Percentiles rank a stretch among this genome's conserved stretches.
Evolutionary conservation across 1,140 invertebrate species (phyloP).

Genomic region (Orchestia grillus): DNA sequence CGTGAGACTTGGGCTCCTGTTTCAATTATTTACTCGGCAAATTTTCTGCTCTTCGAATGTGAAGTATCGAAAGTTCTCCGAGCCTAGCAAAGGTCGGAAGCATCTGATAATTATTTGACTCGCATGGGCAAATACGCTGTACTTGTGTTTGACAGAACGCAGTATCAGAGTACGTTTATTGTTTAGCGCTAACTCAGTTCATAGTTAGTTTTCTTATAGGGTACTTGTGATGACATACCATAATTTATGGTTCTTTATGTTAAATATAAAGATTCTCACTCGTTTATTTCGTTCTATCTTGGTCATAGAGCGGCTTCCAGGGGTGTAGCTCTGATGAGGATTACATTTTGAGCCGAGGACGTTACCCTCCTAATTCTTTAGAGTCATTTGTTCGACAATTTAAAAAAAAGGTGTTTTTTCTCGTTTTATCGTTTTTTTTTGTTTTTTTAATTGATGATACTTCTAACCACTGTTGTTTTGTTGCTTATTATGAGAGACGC

Average conservation of each 20-base stretch:
- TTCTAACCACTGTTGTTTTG: not conserved
- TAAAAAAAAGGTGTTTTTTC: not conserved
- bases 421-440: not conserved
- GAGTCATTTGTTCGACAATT: not conserved
- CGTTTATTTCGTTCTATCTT: not conserved
- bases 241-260: not conserved
- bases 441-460: not conserved
- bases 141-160: not conserved
- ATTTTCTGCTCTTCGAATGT: not conserved
- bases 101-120: not conserved
- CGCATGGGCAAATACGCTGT: not conserved
- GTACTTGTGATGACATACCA: not conserved
- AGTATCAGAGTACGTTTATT: not conserved
- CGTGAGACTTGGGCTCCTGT: no score
- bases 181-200: not conserved
- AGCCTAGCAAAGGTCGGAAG: not conserved
- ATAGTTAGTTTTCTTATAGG: not conserved
- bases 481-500: not conserved
- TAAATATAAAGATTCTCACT: not conserved
- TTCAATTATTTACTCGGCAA: not conserved
- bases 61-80: not conserved
- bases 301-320: not conserved
- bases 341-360: not conserved
- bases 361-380: not conserved
- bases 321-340: not conserved